Conservation (phyloP, 2,113 vertebrate species). For the Taurulus bubalis region DNA sequence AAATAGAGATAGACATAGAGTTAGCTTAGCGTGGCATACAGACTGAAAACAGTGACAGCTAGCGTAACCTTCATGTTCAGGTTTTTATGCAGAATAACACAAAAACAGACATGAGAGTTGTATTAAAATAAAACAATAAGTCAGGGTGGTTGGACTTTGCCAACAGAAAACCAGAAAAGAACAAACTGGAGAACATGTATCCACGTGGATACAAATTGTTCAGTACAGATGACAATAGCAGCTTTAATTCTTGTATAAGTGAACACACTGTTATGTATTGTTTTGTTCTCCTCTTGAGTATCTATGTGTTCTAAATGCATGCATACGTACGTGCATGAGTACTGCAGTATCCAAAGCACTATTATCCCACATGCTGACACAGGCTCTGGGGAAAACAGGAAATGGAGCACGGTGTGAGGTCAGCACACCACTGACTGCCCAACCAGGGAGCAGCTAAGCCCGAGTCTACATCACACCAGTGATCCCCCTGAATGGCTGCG, state of each 20-base stretch:
- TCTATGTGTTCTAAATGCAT: constrained; percentile 20
- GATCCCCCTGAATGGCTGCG: constrained; percentile 37
- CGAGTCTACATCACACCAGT: constrained; percentile 38
- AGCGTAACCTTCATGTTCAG: not conserved
- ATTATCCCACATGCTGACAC: constrained; percentile 59
- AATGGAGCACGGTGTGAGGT: constrained; percentile 77
- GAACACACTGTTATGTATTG: constrained; percentile 8
- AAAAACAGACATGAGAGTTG: no score
- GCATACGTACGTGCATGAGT: constrained; percentile 17
- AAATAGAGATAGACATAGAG: not conserved
- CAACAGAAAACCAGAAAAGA: not conserved
- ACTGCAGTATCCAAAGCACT: constrained; percentile 26
- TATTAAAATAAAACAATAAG: no score
- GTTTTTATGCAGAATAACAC: not conserved
- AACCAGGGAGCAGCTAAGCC: constrained; percentile 49
- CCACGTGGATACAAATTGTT: not conserved
- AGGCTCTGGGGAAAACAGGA: constrained; percentile 72
- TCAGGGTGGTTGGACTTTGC: no score
- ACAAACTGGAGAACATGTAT: not conserved
- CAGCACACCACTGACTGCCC: constrained; percentile 65
- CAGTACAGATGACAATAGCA: not conserved
- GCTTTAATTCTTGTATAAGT: constrained; percentile 8
- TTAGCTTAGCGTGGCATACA: not conserved
- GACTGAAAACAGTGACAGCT: not conserved
- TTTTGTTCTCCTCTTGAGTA: not conserved